These are phyloP conservation scores for Tenrec ecaudatus DNA, from an alignment of 2,113 vertebrate genomes.

Conservation along the genomic window DNA sequence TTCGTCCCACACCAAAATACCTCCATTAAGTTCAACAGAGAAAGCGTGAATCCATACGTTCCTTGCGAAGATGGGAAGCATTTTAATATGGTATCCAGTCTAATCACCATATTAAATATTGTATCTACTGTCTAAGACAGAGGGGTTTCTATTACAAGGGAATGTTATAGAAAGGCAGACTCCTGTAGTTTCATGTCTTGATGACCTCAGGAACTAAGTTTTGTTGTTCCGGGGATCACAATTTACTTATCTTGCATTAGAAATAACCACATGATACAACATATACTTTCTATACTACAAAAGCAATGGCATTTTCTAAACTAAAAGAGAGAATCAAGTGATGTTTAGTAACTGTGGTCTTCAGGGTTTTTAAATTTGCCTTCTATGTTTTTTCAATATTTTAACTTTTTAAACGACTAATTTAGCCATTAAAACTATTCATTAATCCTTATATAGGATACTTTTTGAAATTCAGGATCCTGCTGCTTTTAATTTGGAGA, in stretches of 20 bases:
- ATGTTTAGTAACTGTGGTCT: neutral
- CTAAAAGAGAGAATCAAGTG: neutral
- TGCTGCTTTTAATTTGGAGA: neutral
- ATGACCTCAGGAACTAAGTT: slow-evolving; percentile 27
- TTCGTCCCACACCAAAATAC: neutral
- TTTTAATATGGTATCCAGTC: neutral
- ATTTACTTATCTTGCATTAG: slow-evolving; percentile 22
- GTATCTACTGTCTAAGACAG: neutral
- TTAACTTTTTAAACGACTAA: neutral
- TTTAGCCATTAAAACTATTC: neutral
- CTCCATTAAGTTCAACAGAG: slow-evolving; percentile 40
- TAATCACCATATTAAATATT: slow-evolving; percentile 45
- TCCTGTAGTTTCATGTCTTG: neutral
- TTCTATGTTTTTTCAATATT: neutral
- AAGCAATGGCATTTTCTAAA: slow-evolving; percentile 34
- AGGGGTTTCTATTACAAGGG: slow-evolving; percentile 1
- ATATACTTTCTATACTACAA: neutral
- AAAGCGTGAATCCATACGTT: slow-evolving; percentile 26
- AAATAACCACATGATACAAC: slow-evolving; percentile 20
- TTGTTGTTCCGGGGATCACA: slow-evolving; percentile 20
- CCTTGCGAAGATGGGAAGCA: slow-evolving; percentile 34
- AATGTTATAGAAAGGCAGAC: slow-evolving; percentile 13
- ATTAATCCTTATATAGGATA: slow-evolving; percentile 3
- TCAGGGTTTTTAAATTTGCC: neutral
- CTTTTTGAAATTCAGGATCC: slow-evolving; percentile 29